A percentile compares a stretch with the other conserved stretches of the same genome.
These are phyloP conservation scores for Synergus japonicus DNA, from an alignment of 2,888 invertebrate genomes.

Conservation along the genomic window DNA sequence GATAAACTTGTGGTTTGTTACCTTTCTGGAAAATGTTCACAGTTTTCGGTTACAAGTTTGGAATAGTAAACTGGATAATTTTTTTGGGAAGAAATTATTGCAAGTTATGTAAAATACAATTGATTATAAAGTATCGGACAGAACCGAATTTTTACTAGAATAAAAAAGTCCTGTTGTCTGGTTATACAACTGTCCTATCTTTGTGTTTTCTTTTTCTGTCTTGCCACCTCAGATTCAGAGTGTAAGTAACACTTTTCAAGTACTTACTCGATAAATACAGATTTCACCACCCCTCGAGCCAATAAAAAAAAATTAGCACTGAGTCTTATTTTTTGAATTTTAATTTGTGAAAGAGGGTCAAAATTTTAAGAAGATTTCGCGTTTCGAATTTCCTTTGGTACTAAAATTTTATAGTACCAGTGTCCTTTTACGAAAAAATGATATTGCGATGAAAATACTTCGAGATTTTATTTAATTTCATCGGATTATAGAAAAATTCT, in stretches of 20 bases:
- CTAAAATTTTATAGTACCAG: not conserved
- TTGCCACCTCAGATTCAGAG: conserved; percentile 41
- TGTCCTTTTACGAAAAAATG: not conserved
- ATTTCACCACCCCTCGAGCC: conserved; percentile 28
- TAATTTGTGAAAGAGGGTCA: not conserved
- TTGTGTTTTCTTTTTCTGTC: conserved; percentile 41
- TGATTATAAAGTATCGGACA: conserved; percentile 1
- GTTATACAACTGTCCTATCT: conserved; percentile 38
- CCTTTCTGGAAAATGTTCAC: not conserved
- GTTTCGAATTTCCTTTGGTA: not conserved
- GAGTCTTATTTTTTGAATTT: conserved; percentile 1
- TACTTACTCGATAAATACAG: conserved; percentile 32
- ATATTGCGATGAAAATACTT: conserved; percentile 28
- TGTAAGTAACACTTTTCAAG: conserved; percentile 41
- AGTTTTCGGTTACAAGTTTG: too few relatives aligned
- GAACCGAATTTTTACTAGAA: conserved; percentile 2
- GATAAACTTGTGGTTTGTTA: not conserved
- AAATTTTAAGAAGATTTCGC: not conserved
- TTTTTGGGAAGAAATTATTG: not conserved
- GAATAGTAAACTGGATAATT: not conserved
- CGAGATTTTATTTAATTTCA: not conserved
- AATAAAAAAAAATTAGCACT: conserved; percentile 5
- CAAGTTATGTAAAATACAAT: conserved; percentile 7
- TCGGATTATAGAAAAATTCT: too few relatives aligned
- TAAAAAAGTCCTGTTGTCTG: conserved; percentile 31